Base-by-base conservation (phyloP, 2,113 vertebrate genomes). In the Euleptes europaea region DNA sequence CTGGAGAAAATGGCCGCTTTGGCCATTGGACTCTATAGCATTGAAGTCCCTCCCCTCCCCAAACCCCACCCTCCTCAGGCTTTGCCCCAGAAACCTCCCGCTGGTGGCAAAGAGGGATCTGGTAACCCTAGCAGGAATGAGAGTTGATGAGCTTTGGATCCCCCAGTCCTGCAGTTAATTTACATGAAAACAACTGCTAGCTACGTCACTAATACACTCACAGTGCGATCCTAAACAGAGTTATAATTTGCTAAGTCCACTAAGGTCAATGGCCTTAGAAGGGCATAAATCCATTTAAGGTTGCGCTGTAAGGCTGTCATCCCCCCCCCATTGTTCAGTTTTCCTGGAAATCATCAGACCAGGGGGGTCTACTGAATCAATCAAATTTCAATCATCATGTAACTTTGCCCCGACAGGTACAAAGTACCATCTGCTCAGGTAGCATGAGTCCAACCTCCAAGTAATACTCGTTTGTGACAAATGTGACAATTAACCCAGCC, bases 401-500 rank as follows among this genome's bases (percentile, higher is more conserved):
- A 11, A 17, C 72, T 33, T 51, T 38, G 65, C 51, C 42, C 21
- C 40, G n/a, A 83, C 42, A 85, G 83, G 79, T 70, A 63, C 7
- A 21, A 83, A 83, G 17, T 76, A n/a, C 17, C 47, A 89, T 74
- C 44, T 83, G 10, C 33, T 86, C 83, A 17, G 35, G 77, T 71
- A 28, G 11, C 11, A 14, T 80, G 73, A 44, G 86, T 86, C 31
- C 31, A 87, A 72, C 76, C 63, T 83, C 13, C 38, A 69, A 69
- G 2, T 76, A 28, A 54, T 66, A n/a, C 60, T 84, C 65, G 60
- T 65, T 60, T 86, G 60, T 63, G 71, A 77, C 13, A 5, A 88
- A 35, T 19, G 11, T 67, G 89, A 42, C 80, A 89, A 84, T 93
- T 91, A 87, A 78, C 82, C 21, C 15, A 44, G 57, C n/a, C 57